Conservation (phyloP, 2,113 vertebrate species). For the Notarius quadriscutis region DNA sequence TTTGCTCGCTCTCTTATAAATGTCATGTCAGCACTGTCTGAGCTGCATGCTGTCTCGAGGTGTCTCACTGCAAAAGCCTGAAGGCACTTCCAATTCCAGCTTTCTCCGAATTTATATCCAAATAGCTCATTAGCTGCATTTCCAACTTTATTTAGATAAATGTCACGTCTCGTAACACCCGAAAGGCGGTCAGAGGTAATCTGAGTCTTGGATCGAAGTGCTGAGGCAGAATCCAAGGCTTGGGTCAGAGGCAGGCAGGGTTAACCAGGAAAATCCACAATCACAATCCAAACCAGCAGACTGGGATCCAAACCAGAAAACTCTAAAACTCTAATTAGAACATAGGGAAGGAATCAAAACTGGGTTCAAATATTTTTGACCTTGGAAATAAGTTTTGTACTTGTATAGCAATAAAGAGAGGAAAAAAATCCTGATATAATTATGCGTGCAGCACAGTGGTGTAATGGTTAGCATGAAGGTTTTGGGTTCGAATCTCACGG, state of each 20-base stretch:
- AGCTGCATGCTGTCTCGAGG: not conserved
- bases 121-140: not conserved
- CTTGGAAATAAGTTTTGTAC: not conserved
- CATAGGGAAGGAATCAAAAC: not conserved
- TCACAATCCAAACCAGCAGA: not conserved
- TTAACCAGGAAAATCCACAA: not conserved
- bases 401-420: no score
- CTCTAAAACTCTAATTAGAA: not conserved
- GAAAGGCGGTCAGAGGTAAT: not conserved
- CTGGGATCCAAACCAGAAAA: not conserved
- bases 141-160: not conserved
- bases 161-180: not conserved
- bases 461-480: no score
- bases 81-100: not conserved
- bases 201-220: not conserved
- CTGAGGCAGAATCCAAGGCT: not conserved
- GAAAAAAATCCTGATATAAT: no score
- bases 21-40: not conserved
- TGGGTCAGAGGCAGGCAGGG: not conserved
- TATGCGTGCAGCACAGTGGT: no score
- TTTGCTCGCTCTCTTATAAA: not conserved
- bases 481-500: no score
- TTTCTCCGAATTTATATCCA: not conserved
- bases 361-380: not conserved
- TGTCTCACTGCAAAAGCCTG: slow-evolving; percentile 15